Percentiles rank a stretch among this genome's conserved stretches.
Conservation (phyloP, 2,797 vertebrate genomes). For the Taeniopygia guttata region DNA sequence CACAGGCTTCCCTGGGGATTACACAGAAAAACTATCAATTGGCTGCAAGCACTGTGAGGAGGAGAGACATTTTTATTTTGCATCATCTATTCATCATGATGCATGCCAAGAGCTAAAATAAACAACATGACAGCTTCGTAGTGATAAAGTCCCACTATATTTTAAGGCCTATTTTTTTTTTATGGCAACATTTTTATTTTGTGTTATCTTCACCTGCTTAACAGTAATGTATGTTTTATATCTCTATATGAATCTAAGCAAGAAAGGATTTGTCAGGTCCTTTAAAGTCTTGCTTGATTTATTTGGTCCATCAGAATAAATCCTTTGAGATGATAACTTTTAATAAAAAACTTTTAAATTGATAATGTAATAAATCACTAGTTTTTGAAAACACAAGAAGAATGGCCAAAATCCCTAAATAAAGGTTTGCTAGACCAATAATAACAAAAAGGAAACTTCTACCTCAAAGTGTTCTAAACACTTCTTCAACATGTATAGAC, state of each 20-base stretch:
- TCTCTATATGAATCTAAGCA: not conserved
- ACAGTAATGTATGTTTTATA: not conserved
- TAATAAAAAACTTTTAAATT: not conserved
- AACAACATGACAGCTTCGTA: not conserved
- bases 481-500: not conserved
- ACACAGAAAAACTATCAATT: not conserved
- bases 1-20: not conserved
- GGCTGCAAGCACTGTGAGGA: not conserved
- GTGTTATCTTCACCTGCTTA: not conserved
- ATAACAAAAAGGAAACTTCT: not conserved
- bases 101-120: slow-evolving; percentile 16
- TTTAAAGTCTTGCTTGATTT: not conserved
- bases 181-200: not conserved
- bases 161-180: slow-evolving; percentile 23
- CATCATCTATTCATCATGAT: not conserved
- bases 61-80: not conserved
- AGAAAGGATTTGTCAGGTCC: not conserved
- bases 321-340: not conserved
- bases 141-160: not conserved
- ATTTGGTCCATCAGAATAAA: not conserved
- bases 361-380: not conserved
- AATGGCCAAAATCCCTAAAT: not conserved
- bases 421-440: not conserved
- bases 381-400: not conserved
- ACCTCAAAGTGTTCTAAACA: not conserved